phyloP scores from a whole-genome alignment of 2,113 vertebrate species.

The Indicator maculatus region DNA sequence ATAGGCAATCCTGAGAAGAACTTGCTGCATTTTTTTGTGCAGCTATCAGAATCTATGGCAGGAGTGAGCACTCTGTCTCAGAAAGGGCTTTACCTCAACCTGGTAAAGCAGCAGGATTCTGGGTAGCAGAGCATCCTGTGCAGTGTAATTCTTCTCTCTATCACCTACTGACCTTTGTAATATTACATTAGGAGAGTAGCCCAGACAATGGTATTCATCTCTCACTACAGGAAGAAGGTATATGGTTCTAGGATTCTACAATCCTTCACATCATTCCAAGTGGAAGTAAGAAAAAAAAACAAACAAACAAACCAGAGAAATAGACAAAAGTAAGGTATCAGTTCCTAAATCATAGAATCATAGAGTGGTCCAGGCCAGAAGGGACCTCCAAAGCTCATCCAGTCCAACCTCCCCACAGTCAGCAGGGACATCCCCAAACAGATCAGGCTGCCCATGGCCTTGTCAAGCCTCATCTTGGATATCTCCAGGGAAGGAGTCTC shows the following conservation, averaged over 20 bases:
- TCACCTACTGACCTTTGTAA: background rate
- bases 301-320: no score
- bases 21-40: background rate
- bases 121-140: background rate
- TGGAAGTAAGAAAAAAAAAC: no score
- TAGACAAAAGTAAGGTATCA: background rate
- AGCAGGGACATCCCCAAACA: no score
- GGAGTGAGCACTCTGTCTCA: background rate
- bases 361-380: no score
- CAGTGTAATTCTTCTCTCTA: background rate
- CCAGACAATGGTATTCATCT: background rate
- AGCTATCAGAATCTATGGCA: background rate
- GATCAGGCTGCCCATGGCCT: no score
- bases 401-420: no score
- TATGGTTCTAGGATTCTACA: background rate
- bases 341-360: background rate
- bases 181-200: background rate
- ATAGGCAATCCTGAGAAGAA: background rate
- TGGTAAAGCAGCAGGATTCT: background rate
- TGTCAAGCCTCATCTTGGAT: no score
- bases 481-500: no score
- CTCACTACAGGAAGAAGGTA: background rate
- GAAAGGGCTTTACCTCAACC: accelerated
- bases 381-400: no score
- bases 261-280: background rate